Percentiles rank a stretch among this genome's conserved stretches.
Conservation (phyloP, 2,888 invertebrate genomes). For the Kryphioiulus occultus region DNA sequence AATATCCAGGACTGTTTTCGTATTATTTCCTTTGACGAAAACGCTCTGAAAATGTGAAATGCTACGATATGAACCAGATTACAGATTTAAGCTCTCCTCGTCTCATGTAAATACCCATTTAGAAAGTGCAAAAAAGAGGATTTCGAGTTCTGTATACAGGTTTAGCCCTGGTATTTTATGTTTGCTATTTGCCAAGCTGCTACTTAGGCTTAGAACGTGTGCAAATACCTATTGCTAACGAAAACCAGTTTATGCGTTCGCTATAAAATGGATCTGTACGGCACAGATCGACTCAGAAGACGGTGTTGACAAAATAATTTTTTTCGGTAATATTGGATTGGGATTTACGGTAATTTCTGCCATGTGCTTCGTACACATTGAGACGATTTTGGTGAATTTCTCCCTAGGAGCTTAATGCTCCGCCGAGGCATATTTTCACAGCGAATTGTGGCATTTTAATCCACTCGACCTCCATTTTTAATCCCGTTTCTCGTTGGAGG, state of each 20-base stretch:
- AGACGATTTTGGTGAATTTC: neutral
- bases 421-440: neutral
- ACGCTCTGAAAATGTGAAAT: neutral
- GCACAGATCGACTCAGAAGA: neutral
- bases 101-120: neutral
- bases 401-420: neutral
- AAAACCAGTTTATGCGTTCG: neutral
- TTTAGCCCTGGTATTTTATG: conserved; percentile 21
- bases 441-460: conserved; percentile 36
- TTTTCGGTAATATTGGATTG: neutral
- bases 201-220: neutral
- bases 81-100: neutral
- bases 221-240: neutral
- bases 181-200: neutral
- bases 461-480: conserved; percentile 40
- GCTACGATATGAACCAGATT: neutral
- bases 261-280: neutral
- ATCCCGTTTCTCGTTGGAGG: conserved; percentile 15
- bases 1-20: too few relatives aligned
- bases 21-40: too few relatives aligned
- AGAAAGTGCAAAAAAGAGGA: neutral
- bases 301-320: neutral
- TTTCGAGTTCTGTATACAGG: neutral
- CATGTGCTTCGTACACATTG: neutral
- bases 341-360: conserved; percentile 6